phyloP scores from a whole-genome alignment of 1,140 invertebrate species.

The Anagrus nilaparvatae region DNA sequence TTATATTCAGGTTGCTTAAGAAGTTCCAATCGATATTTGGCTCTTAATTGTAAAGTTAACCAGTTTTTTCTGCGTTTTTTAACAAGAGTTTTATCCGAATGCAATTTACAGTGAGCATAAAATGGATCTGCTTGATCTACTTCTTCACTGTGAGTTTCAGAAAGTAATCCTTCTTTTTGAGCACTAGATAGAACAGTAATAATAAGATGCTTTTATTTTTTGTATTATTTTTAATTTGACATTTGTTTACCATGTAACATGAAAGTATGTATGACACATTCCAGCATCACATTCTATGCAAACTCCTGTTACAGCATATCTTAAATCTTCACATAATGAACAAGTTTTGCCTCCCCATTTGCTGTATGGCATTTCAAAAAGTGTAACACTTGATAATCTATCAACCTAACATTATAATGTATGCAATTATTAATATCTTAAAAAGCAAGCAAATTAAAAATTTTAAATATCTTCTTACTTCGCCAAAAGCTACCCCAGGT shows the following conservation, averaged over 20 bases:
- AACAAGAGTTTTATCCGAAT: constrained; percentile 74
- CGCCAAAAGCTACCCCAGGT: constrained; percentile 92
- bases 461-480: constrained; percentile 39
- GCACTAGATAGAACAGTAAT: constrained; percentile 68
- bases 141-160: constrained; percentile 88
- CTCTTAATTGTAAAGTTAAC: constrained; percentile 75
- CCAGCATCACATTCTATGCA: constrained; percentile 96
- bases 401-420: constrained; percentile 71
- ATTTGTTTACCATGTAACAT: constrained; percentile 80
- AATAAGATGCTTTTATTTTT: constrained; percentile 12
- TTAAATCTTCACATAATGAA: constrained; percentile 74
- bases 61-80: constrained; percentile 77
- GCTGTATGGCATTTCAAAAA: constrained; percentile 93
- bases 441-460: constrained; percentile 8
- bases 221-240: not conserved
- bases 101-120: constrained; percentile 91
- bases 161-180: constrained; percentile 83
- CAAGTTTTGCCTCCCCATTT: constrained; percentile 89
- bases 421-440: too few species aligned
- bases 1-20: constrained; percentile 43
- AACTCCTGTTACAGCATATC: constrained; percentile 83
- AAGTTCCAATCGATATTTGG: constrained; percentile 54
- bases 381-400: constrained; percentile 70
- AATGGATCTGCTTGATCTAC: constrained; percentile 93
- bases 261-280: constrained; percentile 94